Evolutionary conservation across 2,888 invertebrate species (phyloP), one percentile per base, ranked within the genome.

Genomic region (Zele albiditarsus): DNA sequence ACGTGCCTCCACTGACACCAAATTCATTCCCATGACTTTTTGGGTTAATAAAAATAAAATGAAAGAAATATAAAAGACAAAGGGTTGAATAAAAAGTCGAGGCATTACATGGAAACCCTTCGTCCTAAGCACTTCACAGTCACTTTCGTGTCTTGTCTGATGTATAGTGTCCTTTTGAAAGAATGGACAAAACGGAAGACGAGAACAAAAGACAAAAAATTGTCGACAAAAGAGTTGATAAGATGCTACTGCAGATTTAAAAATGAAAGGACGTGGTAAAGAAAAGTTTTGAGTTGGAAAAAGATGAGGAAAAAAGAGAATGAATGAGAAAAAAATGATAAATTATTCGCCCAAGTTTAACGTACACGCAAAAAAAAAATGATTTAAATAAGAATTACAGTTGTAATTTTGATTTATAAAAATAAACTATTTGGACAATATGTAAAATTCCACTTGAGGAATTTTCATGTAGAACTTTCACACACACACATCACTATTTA

Each of bases 1-100:
- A 67, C 67, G 67, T 67, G 27, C 49, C 46, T 20, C 23, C 33
- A n/a, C 33, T 65, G 23, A 65, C 65, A 23, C 23, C 12, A n/a
- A 67, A 67, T 67, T 67, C 46, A 67, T 67, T 67, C 49, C 27
- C 49, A 27, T 46, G 53, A 53, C 20, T 53, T 53, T 46, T 46
- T 53, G n/a, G 20, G 23, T 65, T 65, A 38, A 25, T 42, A 67
- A 67, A 42, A 65, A 65, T 33, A 65, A 38, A 38, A 65, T 53
- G 20, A 38, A 67, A 67, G 42, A 46, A 67, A 49, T 67, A 49
- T 46, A 67, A 42, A 38, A 49, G 27, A 42, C 67, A 65, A 14
- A 23, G 46, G 28, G 46, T 38, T 27, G 67, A 49, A 53, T 53
- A 53, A 53, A 38, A 67, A 67, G 67, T 67, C 67, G 46, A 67